phyloP scores from a whole-genome alignment of 2,888 invertebrate genomes.

The Amphipyra tragopoginis region DNA sequence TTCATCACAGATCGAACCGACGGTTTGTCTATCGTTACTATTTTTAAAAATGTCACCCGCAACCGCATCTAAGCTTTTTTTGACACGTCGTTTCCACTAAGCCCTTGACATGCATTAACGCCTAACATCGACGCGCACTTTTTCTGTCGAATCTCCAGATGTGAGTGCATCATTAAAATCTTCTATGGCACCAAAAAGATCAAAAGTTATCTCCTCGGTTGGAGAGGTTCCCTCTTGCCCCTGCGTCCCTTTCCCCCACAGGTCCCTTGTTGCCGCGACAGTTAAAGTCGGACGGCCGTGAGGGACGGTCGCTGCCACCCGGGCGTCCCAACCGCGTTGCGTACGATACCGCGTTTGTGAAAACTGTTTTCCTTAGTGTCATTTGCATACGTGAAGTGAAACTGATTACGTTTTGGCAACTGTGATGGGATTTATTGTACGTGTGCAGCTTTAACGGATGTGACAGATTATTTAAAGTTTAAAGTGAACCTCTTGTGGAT shows the following conservation, averaged over 20 bases:
- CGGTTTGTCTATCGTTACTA: slow-evolving; percentile 73
- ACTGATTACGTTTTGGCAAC: slow-evolving; percentile 77
- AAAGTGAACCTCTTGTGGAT: slow-evolving; percentile 72
- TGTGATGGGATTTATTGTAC: slow-evolving; percentile 75
- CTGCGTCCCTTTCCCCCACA: slow-evolving; percentile 75
- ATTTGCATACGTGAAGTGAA: slow-evolving; percentile 86
- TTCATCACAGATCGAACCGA: slow-evolving; percentile 70
- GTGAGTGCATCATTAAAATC: slow-evolving; percentile 89
- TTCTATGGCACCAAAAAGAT: slow-evolving; percentile 87
- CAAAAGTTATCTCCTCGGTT: slow-evolving; percentile 88
- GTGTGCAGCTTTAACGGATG: slow-evolving; percentile 64
- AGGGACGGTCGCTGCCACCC: slow-evolving; percentile 67
- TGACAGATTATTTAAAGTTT: slow-evolving; percentile 66
- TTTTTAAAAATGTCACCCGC: slow-evolving; percentile 88
- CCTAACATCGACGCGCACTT: slow-evolving; percentile 81
- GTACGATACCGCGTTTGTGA: slow-evolving; percentile 65
- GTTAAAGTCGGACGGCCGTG: slow-evolving; percentile 79
- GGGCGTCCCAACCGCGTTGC: slow-evolving; percentile 71
- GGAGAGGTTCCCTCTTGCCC: slow-evolving; percentile 78
- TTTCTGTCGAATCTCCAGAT: slow-evolving; percentile 86
- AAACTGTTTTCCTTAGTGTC: slow-evolving; percentile 82
- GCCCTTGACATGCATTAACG: slow-evolving; percentile 89
- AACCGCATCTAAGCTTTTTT: slow-evolving; percentile 81
- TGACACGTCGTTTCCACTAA: slow-evolving; percentile 84
- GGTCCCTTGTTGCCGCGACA: slow-evolving; percentile 74